Conservation (phyloP, 2,888 invertebrate genomes). For the Tyria jacobaeae region DNA sequence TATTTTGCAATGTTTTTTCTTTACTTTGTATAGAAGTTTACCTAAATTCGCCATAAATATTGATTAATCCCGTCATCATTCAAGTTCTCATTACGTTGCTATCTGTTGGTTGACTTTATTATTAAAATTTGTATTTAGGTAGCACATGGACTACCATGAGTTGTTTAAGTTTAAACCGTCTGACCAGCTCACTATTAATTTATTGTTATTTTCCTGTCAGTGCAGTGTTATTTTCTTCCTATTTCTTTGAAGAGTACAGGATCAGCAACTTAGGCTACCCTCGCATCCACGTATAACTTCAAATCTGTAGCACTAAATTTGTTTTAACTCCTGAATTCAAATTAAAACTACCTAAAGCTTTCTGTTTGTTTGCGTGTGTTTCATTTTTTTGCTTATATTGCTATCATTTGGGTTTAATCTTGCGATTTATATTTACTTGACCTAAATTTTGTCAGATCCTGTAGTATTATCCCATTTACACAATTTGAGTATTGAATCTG, state of each 20-base stretch:
- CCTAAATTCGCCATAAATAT: not conserved
- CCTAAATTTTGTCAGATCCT: slow-evolving; percentile 3
- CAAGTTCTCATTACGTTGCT: not conserved
- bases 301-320: not conserved
- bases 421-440: not conserved
- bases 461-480: no score
- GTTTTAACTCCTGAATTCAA: not conserved
- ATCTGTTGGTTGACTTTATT: not conserved
- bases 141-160: no score
- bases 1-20: not conserved
- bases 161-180: no score
- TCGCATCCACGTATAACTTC: no score
- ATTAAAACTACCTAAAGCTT: no score
- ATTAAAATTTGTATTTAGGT: not conserved
- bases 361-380: no score
- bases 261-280: no score
- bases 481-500: not conserved
- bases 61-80: not conserved
- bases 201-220: no score
- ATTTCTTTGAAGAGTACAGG: no score
- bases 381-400: no score
- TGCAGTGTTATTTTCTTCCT: no score
- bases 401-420: not conserved
- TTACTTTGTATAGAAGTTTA: not conserved
- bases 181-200: no score